phyloP scores from a whole-genome alignment of 2,888 invertebrate species.

The Ophraella communa region DNA sequence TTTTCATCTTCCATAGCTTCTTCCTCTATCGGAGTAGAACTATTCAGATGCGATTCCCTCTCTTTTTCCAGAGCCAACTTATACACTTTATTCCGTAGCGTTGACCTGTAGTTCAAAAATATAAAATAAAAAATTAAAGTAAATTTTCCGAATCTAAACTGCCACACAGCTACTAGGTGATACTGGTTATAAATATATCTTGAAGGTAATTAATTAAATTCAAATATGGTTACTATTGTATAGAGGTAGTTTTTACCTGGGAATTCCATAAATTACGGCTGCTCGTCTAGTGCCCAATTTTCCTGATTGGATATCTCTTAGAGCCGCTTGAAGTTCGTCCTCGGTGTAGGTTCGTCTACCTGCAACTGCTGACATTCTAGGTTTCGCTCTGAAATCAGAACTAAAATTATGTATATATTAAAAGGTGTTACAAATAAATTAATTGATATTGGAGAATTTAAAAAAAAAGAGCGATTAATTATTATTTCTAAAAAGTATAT shows the following conservation, averaged over 20 bases:
- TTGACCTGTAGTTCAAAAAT: slow-evolving; percentile 64
- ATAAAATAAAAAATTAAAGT: neutral
- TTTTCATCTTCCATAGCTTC: slow-evolving; percentile 66
- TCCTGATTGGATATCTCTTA: slow-evolving; percentile 91
- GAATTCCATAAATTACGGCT: slow-evolving; percentile 95
- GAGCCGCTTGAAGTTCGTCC: slow-evolving; percentile 91
- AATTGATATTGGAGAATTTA: neutral
- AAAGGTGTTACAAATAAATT: slow-evolving; percentile 28
- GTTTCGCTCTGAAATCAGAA: slow-evolving; percentile 70
- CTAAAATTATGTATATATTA: slow-evolving; percentile 56
- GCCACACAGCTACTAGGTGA: no score
- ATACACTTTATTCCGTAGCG: slow-evolving; percentile 93
- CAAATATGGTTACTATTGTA: neutral
- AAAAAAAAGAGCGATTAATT: no score
- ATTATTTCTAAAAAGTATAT: no score
- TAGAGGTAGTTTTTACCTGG: no score
- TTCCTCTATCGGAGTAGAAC: slow-evolving; percentile 52
- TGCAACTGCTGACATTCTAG: slow-evolving; percentile 69
- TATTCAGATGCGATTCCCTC: slow-evolving; percentile 68
- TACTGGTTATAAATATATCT: no score
- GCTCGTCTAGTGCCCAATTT: slow-evolving; percentile 92
- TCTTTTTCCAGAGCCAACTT: slow-evolving; percentile 78
- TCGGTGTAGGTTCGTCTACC: slow-evolving; percentile 90
- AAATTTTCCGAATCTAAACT: no score
- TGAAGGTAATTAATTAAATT: no score